phyloP scores from a whole-genome alignment of 2,113 vertebrate genomes.

The Spheniscus mendiculus region DNA sequence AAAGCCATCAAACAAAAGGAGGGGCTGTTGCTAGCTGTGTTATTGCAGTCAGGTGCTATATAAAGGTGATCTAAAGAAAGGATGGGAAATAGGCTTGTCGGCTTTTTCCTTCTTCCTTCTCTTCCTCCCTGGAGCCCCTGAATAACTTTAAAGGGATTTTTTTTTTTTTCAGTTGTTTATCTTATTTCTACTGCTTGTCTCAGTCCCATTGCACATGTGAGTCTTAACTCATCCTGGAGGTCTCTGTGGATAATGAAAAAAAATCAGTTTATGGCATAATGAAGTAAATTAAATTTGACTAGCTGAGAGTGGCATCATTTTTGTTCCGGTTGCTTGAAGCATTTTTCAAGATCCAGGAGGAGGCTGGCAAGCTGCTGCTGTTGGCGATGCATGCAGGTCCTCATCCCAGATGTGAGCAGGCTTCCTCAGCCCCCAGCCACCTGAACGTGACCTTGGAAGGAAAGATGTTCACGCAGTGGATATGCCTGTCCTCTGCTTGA shows the following conservation, averaged over 20 bases:
- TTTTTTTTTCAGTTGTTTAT: not conserved
- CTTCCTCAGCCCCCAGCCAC: not conserved
- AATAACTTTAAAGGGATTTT: not conserved
- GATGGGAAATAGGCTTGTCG: not conserved
- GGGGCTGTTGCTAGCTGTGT: not conserved
- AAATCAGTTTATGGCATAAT: not conserved
- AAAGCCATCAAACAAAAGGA: not conserved
- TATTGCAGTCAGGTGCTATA: not conserved
- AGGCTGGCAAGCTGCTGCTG: not conserved
- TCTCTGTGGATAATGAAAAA: not conserved
- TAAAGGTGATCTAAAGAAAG: not conserved
- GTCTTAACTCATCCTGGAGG: not conserved
- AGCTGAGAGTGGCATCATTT: slow-evolving; percentile 2
- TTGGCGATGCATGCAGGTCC: not conserved
- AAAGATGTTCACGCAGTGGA: not conserved
- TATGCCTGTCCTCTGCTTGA: not conserved
- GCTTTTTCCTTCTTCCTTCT: not conserved
- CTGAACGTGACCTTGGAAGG: not conserved
- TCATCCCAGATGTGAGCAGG: not conserved
- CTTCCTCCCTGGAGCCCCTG: not conserved
- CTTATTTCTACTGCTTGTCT: not conserved
- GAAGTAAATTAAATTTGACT: slow-evolving; percentile 16
- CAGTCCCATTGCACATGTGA: not conserved
- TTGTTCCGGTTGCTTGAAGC: not conserved
- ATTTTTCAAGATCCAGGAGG: not conserved